A percentile compares a stretch with the other conserved stretches of the same genome.
These are phyloP conservation scores for Sylvia atricapilla DNA, from an alignment of 2,113 vertebrate genomes.

Conservation along the genomic window DNA sequence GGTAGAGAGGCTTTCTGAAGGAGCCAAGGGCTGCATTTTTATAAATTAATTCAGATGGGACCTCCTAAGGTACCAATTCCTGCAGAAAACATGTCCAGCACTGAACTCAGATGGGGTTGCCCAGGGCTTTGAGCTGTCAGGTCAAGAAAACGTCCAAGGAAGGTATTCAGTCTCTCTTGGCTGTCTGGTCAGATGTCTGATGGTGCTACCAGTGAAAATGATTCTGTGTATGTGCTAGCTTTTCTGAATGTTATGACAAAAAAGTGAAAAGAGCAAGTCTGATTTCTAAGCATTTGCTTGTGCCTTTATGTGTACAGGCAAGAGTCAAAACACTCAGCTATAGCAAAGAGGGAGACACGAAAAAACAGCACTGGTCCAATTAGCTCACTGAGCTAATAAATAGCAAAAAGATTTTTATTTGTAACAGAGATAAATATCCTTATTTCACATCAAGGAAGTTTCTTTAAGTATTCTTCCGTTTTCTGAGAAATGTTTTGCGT, in stretches of 20 bases:
- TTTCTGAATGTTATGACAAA: background rate
- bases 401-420: background rate
- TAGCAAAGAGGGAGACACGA: background rate
- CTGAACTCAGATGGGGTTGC: background rate
- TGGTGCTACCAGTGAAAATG: background rate
- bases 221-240: background rate
- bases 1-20: background rate
- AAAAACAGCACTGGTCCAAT: background rate
- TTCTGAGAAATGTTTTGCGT: background rate
- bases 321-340: background rate
- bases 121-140: background rate
- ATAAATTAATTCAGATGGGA: background rate
- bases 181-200: background rate
- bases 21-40: background rate
- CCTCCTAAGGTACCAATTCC: background rate
- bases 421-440: background rate
- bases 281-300: background rate
- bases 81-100: background rate
- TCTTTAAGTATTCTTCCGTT: background rate
- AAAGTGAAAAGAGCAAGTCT: background rate
- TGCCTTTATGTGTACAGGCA: background rate
- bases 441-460: background rate
- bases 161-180: background rate
- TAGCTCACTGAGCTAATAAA: background rate
- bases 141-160: background rate